phyloP scores from a whole-genome alignment of 2,888 invertebrate species.

The Rotaria macrura region DNA sequence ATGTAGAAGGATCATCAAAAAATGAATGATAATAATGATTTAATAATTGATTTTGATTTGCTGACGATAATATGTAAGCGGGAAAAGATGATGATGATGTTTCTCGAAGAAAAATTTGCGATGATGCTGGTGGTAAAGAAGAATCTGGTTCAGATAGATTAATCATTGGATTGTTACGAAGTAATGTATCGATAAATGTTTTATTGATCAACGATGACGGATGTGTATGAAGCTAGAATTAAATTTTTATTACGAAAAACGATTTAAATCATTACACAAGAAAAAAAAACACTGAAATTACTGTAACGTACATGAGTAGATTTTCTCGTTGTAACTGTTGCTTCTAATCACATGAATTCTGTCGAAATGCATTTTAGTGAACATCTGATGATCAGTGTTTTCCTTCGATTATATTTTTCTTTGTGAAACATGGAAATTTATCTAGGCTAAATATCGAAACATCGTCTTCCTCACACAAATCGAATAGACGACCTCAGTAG shows the following conservation, averaged over 20 bases:
- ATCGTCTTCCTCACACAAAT: too few relatives aligned
- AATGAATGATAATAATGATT: background rate
- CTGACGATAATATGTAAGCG: background rate
- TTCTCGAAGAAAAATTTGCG: background rate
- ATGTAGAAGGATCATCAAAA: background rate
- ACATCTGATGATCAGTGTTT: too few relatives aligned
- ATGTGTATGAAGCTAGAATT: background rate
- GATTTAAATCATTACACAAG: too few relatives aligned
- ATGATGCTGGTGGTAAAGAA: background rate
- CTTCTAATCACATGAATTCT: too few relatives aligned
- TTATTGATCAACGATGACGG: background rate
- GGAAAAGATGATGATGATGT: background rate
- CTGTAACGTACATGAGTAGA: too few relatives aligned
- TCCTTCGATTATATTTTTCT: too few relatives aligned
- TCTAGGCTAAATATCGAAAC: too few relatives aligned
- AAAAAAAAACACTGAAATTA: too few relatives aligned
- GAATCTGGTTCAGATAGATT: background rate
- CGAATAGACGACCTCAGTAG: too few relatives aligned
- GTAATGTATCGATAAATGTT: background rate
- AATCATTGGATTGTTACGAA: background rate
- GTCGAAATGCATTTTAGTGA: too few relatives aligned
- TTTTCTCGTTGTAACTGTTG: too few relatives aligned
- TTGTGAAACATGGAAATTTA: too few relatives aligned
- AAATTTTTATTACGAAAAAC: background rate
- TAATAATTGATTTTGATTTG: background rate